These are phyloP conservation scores for Meandrina meandrites DNA, from an alignment of 92 coral and sea anemone species.

Conservation along the genomic window DNA sequence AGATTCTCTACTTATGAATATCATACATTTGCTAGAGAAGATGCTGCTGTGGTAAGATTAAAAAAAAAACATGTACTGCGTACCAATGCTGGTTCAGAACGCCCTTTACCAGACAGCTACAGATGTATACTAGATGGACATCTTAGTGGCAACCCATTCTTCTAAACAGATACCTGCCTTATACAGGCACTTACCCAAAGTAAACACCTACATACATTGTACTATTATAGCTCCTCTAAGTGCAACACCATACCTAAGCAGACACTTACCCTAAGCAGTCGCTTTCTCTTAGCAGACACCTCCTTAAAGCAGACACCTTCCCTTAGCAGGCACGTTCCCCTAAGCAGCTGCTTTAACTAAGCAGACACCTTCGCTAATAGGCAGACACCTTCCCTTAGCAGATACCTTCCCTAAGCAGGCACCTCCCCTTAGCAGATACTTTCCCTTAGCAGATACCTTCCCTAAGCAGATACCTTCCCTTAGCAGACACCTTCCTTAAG, in stretches of 20 bases:
- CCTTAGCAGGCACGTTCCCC: background rate
- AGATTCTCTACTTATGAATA: slow-evolving; percentile 63
- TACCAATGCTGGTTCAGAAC: background rate
- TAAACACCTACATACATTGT: background rate
- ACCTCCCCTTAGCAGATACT: no score
- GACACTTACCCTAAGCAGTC: background rate
- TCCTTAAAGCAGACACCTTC: no score
- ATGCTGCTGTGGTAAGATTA: slow-evolving; percentile 52
- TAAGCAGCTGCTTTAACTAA: background rate
- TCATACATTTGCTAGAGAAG: slow-evolving; percentile 41
- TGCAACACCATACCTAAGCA: no score
- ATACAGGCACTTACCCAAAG: background rate
- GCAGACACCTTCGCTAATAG: background rate
- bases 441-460: background rate
- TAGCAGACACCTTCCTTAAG: background rate
- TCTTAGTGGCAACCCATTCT: background rate
- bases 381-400: background rate
- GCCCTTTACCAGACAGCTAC: no score
- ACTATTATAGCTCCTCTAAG: no score
- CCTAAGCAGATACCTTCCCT: background rate
- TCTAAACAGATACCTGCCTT: background rate
- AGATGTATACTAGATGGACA: background rate
- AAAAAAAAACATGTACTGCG: background rate
- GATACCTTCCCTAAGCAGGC: background rate
- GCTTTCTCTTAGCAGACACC: background rate